Base-by-base conservation (phyloP, 2,888 invertebrate genomes). In the Melanophora roralis region DNA sequence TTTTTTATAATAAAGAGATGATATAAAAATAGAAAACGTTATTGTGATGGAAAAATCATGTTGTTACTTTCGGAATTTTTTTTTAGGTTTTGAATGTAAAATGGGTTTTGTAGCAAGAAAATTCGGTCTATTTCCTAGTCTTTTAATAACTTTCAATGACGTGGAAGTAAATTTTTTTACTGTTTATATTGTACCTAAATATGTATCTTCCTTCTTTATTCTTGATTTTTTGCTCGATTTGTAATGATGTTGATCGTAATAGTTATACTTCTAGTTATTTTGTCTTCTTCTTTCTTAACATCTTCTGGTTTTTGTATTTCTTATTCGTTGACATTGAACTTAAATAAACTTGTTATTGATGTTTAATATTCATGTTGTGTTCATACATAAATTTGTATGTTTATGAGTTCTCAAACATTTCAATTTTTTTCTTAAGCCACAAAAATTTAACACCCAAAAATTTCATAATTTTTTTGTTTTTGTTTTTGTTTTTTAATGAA, bases 261-360 rank as follows among this genome's bases (percentile, higher is more conserved):
- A n/a, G 49, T 55, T 16, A 14, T 69, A 47, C n/a, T 49, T 21
- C 36, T 19, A 16, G 38, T 40, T 34, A 21, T 14, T 49, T 43
- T 49, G 38, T 64, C 23, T 34, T 32, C 12, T 19, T 19, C 49
- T 57, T 64, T 16, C 19, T 16, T 8, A 11, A n/a, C 9, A 27
- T 36, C 11, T 34, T 43, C 6, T 21, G 51, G 45, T 40, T 45
- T 19, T 47, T 40, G 21, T 43, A 32, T 51, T 34, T 59, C 34
- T 60, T 9, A 6, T 55, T 47, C 43, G 36, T 27, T 47, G 72
- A 68, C 76, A 72, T 76, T 75, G 75, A 80, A 80, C 80, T 76
- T 51, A 23, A 72, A 68, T 72, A 72, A 67, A 75, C 32, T 72
- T 32, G 27, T 5, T 23, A 23, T 68, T 19, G 14, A 47, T 62